A percentile compares a stretch with the other conserved stretches of the same genome.
Evolutionary conservation across 2,888 invertebrate genomes (phyloP).

Genomic region (Thecocarcelia acutangulata): DNA sequence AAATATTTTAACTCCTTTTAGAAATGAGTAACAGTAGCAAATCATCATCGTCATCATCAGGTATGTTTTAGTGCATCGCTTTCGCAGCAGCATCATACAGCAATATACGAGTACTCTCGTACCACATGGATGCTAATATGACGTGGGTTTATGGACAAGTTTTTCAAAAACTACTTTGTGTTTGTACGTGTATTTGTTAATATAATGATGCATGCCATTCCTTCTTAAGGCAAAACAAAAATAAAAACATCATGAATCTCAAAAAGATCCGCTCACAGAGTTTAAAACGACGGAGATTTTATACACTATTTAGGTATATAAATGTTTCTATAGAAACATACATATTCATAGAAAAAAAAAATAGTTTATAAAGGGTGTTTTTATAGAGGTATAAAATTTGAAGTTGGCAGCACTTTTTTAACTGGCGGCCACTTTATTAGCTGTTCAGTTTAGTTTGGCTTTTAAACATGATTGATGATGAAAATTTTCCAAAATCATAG

Average conservation of each 20-base stretch:
- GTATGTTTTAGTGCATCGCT: conserved; percentile 18
- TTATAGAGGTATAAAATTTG: too few relatives aligned
- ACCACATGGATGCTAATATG: conserved; percentile 55
- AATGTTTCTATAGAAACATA: background rate
- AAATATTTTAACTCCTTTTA: conserved; percentile 57
- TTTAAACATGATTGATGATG: too few relatives aligned
- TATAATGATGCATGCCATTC: conserved; percentile 66
- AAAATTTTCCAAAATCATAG: too few relatives aligned
- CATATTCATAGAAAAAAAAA: conserved; percentile 1
- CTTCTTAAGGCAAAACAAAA: conserved; percentile 56
- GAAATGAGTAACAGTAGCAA: conserved; percentile 62
- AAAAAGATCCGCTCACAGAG: conserved; percentile 65
- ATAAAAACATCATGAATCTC: conserved; percentile 52
- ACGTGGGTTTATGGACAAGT: conserved; percentile 65
- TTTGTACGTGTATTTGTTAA: conserved; percentile 47
- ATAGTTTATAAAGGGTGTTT: too few relatives aligned
- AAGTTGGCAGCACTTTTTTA: too few relatives aligned
- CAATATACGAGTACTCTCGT: background rate
- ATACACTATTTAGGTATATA: conserved; percentile 5
- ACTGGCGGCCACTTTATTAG: too few relatives aligned
- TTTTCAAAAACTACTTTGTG: conserved; percentile 23
- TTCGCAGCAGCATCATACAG: conserved; percentile 19
- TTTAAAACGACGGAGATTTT: conserved; percentile 57
- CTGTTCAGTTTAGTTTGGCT: too few relatives aligned
- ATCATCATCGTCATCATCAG: conserved; percentile 46